Conservation (phyloP, 2,888 invertebrate species). For the Eugnorisma glareosa region DNA sequence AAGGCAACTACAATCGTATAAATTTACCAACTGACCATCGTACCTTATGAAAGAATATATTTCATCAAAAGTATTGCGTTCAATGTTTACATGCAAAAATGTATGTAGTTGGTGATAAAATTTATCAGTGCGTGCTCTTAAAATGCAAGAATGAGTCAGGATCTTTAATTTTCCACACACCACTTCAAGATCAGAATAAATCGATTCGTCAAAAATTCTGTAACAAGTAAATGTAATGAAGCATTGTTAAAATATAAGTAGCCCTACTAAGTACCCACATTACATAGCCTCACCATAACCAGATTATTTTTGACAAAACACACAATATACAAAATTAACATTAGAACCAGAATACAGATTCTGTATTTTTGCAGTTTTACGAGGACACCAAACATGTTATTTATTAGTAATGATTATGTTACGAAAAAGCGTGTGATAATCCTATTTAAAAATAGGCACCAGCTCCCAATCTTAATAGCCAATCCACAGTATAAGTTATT, state of each 20-base stretch:
- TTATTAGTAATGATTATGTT: conserved; percentile 36
- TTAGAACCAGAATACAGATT: conserved; percentile 5
- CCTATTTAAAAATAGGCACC: conserved; percentile 29
- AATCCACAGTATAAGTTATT: conserved; percentile 34
- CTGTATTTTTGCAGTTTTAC: conserved; percentile 5
- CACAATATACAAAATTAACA: conserved; percentile 14
- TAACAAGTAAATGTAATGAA: conserved; percentile 74
- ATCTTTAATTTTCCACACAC: conserved; percentile 90
- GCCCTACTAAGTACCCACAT: conserved; percentile 18
- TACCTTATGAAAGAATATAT: conserved; percentile 90
- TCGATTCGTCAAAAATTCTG: conserved; percentile 91
- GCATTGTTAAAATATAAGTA: conserved; percentile 31
- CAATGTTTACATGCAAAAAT: conserved; percentile 88
- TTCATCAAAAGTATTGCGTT: conserved; percentile 88
- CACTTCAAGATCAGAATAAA: conserved; percentile 91
- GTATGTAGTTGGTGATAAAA: conserved; percentile 90
- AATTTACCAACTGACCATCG: conserved; percentile 45
- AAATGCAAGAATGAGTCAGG: conserved; percentile 91
- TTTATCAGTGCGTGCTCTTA: conserved; percentile 90
- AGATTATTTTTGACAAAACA: conserved; percentile 29
- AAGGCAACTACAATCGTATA: conserved; percentile 7
- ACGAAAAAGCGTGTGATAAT: conserved; percentile 33
- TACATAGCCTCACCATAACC: conserved; percentile 7
- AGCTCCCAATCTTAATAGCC: conserved; percentile 43
- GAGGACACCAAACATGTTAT: conserved; percentile 8